Percentiles rank a stretch among this genome's conserved stretches.
These are phyloP conservation scores for Poecilia picta DNA, from an alignment of 2,797 vertebrate species.

Conservation along the genomic window DNA sequence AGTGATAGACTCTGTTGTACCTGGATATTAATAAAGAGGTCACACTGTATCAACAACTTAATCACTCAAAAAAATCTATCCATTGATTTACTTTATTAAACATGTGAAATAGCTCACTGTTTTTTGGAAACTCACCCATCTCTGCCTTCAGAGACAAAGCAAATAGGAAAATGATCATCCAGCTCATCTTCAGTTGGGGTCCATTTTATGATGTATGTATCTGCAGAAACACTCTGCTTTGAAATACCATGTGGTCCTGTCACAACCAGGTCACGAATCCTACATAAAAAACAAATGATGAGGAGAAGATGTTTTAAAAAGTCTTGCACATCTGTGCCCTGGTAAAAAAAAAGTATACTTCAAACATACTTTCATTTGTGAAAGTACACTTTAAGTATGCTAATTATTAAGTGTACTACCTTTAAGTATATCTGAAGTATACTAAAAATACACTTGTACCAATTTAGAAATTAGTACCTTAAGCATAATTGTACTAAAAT, in stretches of 20 bases:
- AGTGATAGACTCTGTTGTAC: slow-evolving; percentile 28
- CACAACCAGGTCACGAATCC: slow-evolving; percentile 43
- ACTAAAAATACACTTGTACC: too few species aligned
- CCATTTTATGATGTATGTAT: slow-evolving; percentile 48
- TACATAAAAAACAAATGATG: slow-evolving; percentile 15
- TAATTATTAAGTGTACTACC: too few species aligned
- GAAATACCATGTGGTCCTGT: slow-evolving; percentile 55
- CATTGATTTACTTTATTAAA: too few species aligned
- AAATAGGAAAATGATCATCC: slow-evolving; percentile 56
- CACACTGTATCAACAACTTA: too few species aligned
- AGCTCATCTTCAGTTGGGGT: slow-evolving; percentile 46
- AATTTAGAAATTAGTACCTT: too few species aligned
- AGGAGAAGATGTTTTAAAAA: background rate
- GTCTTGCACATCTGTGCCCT: too few species aligned
- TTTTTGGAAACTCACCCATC: slow-evolving; percentile 24
- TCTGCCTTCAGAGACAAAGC: slow-evolving; percentile 53
- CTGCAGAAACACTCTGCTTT: slow-evolving; percentile 13
- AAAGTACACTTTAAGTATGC: too few species aligned
- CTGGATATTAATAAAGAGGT: slow-evolving; percentile 9
- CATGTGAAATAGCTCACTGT: background rate
- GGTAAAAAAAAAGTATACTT: too few species aligned
- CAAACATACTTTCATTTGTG: too few species aligned
- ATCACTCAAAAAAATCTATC: too few species aligned
- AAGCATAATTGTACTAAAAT: too few species aligned
- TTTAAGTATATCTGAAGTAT: too few species aligned